Base-by-base conservation (phyloP, 2,797 vertebrate species). In the Epinephelus coioides region DNA sequence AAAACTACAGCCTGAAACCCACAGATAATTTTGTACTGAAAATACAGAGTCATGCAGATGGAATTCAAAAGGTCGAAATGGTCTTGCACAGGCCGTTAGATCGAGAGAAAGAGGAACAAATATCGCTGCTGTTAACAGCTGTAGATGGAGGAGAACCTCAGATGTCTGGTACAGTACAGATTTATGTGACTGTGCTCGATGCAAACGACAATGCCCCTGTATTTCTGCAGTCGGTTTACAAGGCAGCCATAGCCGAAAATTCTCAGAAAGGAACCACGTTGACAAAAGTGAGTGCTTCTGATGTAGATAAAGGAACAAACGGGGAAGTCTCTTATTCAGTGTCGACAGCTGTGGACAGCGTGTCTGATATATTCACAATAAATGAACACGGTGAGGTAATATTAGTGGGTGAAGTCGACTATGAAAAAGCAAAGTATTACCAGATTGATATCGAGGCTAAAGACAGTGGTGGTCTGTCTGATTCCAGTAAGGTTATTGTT, bases 401-500 rank as follows among this genome's bases (percentile, higher is more conserved):
- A 21, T 82, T 93, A 38, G 69, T 54, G 10, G 89, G 92, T 43
- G 30, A 62, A 19, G 40, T 96, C 59, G 95, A 96, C 27, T 96
- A 90, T 85, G 95, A 96, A 85, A 91, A 88, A 3, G 54, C 78
- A 0, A 88, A 79, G 0, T 79, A 78, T 46, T 95, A 95, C 63
- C 85, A 96, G 27, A 88, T 96, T 23, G 57, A 90, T 12, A 80
- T 97, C 7, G 88, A 95, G 66, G 95, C 95, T 2, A 87, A 56
- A 23, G 91, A 93, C 14, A 65, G 60, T 0, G 92, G 92, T 50
- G 89, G 89, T 8, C 82, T 92, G 7, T 76, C 89, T 9, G 89
- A 92, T 15, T 88, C 90, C 0, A 73, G 74, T 55, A 89, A 94
- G 23, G 55, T 94, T 19, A 79, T 93, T 5, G 71, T 94, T 2